These are phyloP conservation scores for Alcis repandata DNA, from an alignment of 2,888 invertebrate species.

Conservation along the genomic window DNA sequence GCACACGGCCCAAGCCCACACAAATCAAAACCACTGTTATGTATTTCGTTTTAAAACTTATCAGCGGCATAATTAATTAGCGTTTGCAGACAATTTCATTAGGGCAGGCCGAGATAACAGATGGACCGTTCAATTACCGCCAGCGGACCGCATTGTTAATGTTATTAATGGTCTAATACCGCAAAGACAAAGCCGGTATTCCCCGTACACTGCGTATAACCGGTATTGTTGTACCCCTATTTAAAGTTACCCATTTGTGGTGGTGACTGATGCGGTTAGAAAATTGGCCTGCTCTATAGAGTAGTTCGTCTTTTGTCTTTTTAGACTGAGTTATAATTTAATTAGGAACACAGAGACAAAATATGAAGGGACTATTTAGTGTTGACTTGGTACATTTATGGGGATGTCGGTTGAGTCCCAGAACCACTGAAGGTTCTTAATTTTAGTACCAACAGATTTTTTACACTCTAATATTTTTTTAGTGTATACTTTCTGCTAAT, in stretches of 20 bases:
- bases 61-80: constrained; percentile 67
- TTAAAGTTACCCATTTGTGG: constrained; percentile 48
- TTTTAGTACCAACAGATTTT: too few relatives aligned
- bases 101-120: constrained; percentile 66
- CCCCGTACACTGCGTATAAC: constrained; percentile 29
- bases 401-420: too few relatives aligned
- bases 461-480: too few relatives aligned
- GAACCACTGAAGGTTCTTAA: too few relatives aligned
- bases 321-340: not conserved
- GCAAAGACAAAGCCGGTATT: constrained; percentile 65
- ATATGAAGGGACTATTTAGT: too few relatives aligned
- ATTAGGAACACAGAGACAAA: not conserved
- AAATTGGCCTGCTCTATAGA: constrained; percentile 20
- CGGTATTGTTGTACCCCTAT: constrained; percentile 48
- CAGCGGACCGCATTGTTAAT: constrained; percentile 70
- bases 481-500: too few relatives aligned
- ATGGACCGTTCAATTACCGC: constrained; percentile 71
- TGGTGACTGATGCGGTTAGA: constrained; percentile 37
- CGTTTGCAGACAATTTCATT: constrained; percentile 69
- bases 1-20: constrained; percentile 1
- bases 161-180: constrained; percentile 74
- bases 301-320: not conserved
- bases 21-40: constrained; percentile 24
- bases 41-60: constrained; percentile 44
- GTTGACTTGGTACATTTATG: too few relatives aligned